phyloP scores from a whole-genome alignment of 1,140 invertebrate genomes.

The Theocolax elegans region DNA sequence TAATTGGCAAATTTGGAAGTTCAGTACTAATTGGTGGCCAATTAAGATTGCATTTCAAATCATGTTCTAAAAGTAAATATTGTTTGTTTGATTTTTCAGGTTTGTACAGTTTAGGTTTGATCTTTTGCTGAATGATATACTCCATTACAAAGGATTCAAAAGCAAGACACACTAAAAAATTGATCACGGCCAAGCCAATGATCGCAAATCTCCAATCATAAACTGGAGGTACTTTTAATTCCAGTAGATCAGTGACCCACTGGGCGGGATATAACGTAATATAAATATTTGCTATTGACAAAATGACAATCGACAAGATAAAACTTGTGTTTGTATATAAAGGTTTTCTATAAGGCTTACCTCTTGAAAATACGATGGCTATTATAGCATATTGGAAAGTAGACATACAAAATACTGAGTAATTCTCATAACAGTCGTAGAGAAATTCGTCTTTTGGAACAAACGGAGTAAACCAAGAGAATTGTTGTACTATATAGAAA shows the following conservation, averaged over 20 bases:
- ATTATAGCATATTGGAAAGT: conserved; percentile 94
- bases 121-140: conserved; percentile 69
- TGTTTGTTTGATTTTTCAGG: conserved; percentile 70
- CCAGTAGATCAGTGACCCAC: conserved; percentile 72
- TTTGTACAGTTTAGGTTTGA: conserved; percentile 68
- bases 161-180: conserved; percentile 73
- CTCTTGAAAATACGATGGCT: conserved; percentile 90
- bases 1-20: conserved; percentile 45
- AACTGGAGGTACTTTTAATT: conserved; percentile 76
- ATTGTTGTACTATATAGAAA: conserved; percentile 73
- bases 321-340: conserved; percentile 84
- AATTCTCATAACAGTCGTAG: conserved; percentile 81
- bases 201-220: conserved; percentile 74
- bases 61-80: conserved; percentile 66
- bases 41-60: conserved; percentile 54
- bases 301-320: conserved; percentile 73
- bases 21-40: conserved; percentile 56
- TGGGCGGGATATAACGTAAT: conserved; percentile 76
- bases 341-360: conserved; percentile 87
- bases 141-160: conserved; percentile 75
- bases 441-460: conserved; percentile 62
- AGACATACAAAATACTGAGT: conserved; percentile 86
- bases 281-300: conserved; percentile 74
- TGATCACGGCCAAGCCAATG: conserved; percentile 70
- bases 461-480: conserved; percentile 80